Evolutionary conservation across 2,888 invertebrate genomes (phyloP), one percentile per base, ranked within the genome.

Genomic region (Andrena haemorrhoa): DNA sequence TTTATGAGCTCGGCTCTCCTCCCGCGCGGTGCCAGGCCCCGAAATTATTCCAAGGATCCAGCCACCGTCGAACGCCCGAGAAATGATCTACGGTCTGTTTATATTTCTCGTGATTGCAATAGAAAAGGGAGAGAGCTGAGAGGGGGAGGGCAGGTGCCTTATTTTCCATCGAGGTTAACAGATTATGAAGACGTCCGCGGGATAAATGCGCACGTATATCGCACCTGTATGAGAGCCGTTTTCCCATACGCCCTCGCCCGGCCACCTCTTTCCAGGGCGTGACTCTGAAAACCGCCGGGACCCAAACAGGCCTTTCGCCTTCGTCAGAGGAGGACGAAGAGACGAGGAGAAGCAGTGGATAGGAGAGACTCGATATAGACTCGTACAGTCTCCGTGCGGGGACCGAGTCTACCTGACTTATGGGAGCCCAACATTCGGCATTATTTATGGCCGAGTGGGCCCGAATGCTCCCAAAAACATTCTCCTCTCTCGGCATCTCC

Each of bases 371-470:
- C 63, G 79, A 76, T 79, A 75, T 76, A 82, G 71, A 77, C 60
- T 72, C 69, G 77, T 85, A 83, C 51, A 85, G 83, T 85, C 84
- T 86, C 80, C 85, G 90, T 89, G 88, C 88, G 77, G 82, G 86
- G 87, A 91, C 90, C 89, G 87, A 90, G 89, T 91, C 91, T 93
- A 93, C 93, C 93, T 93, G 93, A 93, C 93, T 93, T 93, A 93
- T 93, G 92, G 91, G 90, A 83, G 68, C 91, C 92, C 92, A 91
- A 89, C 91, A 90, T 92, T 93, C 89, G 88, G 88, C 86, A 89
- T 93, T 93, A 93, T 93, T 93, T 93, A 93, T 91, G 92, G 83
- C 89, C 88, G 56, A 87, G 87, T 88, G 88, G 89, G 81, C 82
- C 87, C 84, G 89, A 86, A 90, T 82, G 74, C 72, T 74, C 74